A percentile compares a stretch with the other conserved stretches of the same genome.
These are phyloP conservation scores for Lithobates pipiens DNA, from an alignment of 2,797 vertebrate genomes.

Conservation along the genomic window DNA sequence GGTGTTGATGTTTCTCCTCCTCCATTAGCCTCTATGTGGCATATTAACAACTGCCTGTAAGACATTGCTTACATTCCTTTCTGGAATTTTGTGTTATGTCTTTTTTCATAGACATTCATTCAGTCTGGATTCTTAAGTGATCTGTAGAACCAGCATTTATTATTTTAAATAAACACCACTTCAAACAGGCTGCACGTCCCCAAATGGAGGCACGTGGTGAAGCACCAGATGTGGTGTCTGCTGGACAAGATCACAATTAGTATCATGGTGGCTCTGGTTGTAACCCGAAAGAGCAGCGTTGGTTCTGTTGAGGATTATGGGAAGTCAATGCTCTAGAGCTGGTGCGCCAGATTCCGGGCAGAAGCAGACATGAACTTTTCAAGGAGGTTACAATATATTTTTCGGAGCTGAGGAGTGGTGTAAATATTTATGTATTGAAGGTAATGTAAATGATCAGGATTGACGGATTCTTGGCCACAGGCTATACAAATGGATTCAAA, in stretches of 20 bases:
- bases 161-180: constrained; percentile 30
- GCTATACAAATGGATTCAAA: constrained; percentile 8
- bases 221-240: constrained; percentile 4
- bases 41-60: background rate
- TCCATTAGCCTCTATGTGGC: background rate
- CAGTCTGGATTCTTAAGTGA: background rate
- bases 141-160: constrained; percentile 9
- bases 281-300: background rate
- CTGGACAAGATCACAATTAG: constrained; percentile 24
- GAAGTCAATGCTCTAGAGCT: background rate
- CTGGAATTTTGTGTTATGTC: constrained; percentile 15
- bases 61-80: constrained; percentile 26
- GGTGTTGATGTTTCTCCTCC: background rate
- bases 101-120: background rate
- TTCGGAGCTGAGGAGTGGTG: constrained; percentile 26
- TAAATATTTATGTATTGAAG: constrained; percentile 50
- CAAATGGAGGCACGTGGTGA: background rate
- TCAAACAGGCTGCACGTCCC: background rate
- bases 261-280: background rate
- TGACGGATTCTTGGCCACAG: constrained; percentile 30
- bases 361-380: constrained; percentile 11
- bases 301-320: background rate
- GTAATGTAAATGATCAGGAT: constrained; percentile 18
- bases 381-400: constrained; percentile 27
- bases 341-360: background rate